Evolutionary conservation across 1,140 invertebrate species (phyloP).

Genomic region (Olivierus martensii): DNA sequence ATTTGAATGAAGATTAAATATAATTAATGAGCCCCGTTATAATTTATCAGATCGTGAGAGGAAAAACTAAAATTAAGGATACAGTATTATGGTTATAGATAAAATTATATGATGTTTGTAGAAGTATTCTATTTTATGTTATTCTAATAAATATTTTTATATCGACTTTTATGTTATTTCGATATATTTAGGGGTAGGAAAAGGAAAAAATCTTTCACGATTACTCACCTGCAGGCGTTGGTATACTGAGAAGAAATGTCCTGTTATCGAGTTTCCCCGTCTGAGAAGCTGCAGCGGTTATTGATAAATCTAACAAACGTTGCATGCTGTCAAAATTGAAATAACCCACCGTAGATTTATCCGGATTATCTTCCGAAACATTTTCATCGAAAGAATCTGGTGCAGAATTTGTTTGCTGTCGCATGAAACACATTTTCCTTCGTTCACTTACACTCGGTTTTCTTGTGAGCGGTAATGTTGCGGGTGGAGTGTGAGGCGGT

Average conservation of each 20-base stretch:
- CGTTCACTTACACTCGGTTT: background rate
- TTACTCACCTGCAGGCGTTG: constrained; percentile 17
- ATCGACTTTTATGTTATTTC: no score
- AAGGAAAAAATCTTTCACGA: background rate
- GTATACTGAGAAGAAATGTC: constrained; percentile 13
- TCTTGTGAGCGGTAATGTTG: constrained; percentile 6
- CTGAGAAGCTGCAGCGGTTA: constrained; percentile 9
- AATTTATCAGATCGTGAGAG: no score
- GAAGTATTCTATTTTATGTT: no score
- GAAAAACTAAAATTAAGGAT: no score
- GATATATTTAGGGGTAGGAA: no score
- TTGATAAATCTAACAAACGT: constrained; percentile 16
- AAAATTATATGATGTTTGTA: no score
- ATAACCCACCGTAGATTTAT: constrained; percentile 5
- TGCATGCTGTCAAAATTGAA: constrained; percentile 22
- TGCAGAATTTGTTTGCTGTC: constrained; percentile 35
- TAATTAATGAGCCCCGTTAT: no score
- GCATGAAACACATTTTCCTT: constrained; percentile 23
- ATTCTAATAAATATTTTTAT: no score
- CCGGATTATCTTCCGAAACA: background rate
- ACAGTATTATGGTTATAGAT: no score
- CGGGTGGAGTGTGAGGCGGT: constrained; percentile 5
- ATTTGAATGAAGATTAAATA: no score
- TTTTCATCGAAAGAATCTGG: constrained; percentile 31
- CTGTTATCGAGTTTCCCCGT: constrained; percentile 6